Base-by-base conservation (phyloP, 2,888 invertebrate genomes). In the Phengaris alcon region DNA sequence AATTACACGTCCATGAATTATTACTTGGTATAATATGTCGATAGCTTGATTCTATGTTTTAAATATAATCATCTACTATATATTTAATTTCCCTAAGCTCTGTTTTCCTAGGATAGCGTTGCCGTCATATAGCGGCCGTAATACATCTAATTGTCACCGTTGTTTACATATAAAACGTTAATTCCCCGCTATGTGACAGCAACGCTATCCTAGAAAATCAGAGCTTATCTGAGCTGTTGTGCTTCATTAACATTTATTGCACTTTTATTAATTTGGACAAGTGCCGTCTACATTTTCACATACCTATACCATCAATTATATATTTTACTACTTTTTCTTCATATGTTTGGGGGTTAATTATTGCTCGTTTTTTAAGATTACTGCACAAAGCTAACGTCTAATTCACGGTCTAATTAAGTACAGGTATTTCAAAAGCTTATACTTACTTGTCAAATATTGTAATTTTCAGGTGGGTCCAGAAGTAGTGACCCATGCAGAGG, bases 401-500 rank as follows among this genome's bases (percentile, higher is more conserved):
- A 22, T 9, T 10, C 52, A 52, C 52, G 9, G 52, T 64, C 64
- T 44, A 64, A 64, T 64, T 2, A 6, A 2, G 13, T 12, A 64
- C 35, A 6, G 12, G 12, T 13, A 4, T 3, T 44, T 64, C 52
- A 64, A 44, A 9, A 64, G 44, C 64, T 64, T 13, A 12, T 9
- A 15, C 35, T 64, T 5, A 64, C 35, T 2, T 6, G 64, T 12
- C 1, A 64, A 64, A 35, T 64, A 22, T 64, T 54, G 6, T 22
- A 35, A 6, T 44, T 75, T 72, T 6, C 83, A 91, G 91, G 84
- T 77, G 86, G 90, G 85, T 82, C 89, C 90, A 84, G 93, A 93
- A 84, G 84, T 93, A 83, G 93, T 94, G 93, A 94, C 93, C 81
- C 94, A 87, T 92, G 94, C 93, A 84, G 94, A 94, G 90, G 94